Conservation (phyloP, 2,888 invertebrate species). For the Theristus sp. region DNA sequence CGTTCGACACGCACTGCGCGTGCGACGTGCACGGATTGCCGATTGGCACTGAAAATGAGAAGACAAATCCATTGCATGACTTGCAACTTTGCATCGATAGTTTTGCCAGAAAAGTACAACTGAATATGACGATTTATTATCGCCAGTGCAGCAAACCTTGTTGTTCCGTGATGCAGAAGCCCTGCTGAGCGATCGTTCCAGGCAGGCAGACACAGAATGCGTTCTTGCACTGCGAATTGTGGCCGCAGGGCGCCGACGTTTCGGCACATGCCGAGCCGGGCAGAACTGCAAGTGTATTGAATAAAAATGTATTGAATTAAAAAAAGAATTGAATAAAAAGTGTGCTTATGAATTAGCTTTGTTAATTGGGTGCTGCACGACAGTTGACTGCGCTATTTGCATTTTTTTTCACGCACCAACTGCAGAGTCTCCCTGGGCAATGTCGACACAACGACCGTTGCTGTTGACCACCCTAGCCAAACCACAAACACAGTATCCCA, state of each 20-base stretch:
- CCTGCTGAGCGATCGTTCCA: not conserved
- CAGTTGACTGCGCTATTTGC: no score
- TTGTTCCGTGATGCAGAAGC: not conserved
- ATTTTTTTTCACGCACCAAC: not conserved
- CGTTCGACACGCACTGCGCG: not conserved
- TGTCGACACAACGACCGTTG: not conserved
- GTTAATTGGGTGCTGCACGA: no score
- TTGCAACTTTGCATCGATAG: not conserved
- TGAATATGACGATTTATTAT: not conserved
- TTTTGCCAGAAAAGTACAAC: not conserved
- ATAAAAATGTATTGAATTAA: no score
- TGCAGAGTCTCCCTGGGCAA: not conserved
- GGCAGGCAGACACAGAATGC: slow-evolving; percentile 12
- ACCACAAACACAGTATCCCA: not conserved
- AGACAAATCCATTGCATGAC: not conserved
- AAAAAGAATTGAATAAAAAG: no score
- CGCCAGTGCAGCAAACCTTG: no score
- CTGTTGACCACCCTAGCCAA: not conserved
- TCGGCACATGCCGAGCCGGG: slow-evolving; percentile 9
- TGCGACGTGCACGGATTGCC: not conserved
- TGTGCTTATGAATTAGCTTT: no score
- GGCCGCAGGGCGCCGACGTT: slow-evolving; percentile 2
- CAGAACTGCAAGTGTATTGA: slow-evolving; percentile 7
- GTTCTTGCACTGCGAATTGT: slow-evolving; percentile 5
- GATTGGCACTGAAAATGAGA: not conserved